Evolutionary conservation across 2,113 vertebrate genomes (phyloP).

Genomic region (Petromus typicus): DNA sequence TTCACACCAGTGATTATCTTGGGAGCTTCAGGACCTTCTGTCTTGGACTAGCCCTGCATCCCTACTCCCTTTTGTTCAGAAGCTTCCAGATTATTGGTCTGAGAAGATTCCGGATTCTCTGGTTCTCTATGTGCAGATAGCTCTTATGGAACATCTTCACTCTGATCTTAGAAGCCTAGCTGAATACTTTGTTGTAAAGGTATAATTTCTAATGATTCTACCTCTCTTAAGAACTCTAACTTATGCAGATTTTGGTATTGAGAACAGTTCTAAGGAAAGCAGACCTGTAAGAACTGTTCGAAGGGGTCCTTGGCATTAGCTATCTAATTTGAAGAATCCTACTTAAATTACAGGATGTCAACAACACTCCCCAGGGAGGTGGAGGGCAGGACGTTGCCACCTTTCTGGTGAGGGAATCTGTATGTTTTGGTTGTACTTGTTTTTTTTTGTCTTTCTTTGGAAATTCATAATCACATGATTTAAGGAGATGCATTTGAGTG

Average conservation of each 20-base stretch:
- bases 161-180: too few species aligned
- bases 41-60: neutral
- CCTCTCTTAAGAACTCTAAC: neutral
- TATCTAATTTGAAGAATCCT: neutral
- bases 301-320: neutral
- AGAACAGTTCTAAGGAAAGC: neutral
- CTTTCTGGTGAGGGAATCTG: neutral
- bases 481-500: neutral
- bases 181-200: neutral
- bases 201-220: neutral
- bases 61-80: neutral
- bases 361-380: neutral
- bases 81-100: neutral
- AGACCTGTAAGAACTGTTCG: neutral
- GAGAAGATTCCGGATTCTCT: neutral
- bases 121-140: too few species aligned
- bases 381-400: neutral
- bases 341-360: neutral
- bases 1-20: neutral
- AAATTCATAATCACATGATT: neutral
- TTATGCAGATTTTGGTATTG: neutral
- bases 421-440: neutral
- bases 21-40: neutral
- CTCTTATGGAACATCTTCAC: too few species aligned
- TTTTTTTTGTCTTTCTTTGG: neutral